Base-by-base conservation (phyloP, 2,113 vertebrate genomes). In the Speoplatyrhinus poulsoni region DNA sequence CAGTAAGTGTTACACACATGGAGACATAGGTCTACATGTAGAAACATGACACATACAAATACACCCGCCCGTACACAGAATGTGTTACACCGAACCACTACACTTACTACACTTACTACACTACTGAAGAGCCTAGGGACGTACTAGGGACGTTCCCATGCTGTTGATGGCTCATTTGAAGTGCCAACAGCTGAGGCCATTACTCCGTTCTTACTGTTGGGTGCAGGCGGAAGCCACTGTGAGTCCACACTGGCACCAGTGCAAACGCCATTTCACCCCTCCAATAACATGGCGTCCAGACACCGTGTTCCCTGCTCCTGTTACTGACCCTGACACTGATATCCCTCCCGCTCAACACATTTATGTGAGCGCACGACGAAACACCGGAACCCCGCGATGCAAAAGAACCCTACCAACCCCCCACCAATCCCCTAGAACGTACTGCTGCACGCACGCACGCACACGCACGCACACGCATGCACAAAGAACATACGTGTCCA, bases 151-250 rank as follows among this genome's bases (percentile, higher is more conserved):
- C 26, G 26, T 26, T 26, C 26, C 26, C 26, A 89, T 85, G 84
- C 79, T 85, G 89, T 88, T 87, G 85, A 89, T 85, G 82, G 87
- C 90, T 91, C 83, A 86, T 91, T 90, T 86, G 84, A 85, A 86
- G 89, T 81, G 85, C 80, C 89, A 87, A 88, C 90, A 90, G 90
- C 88, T 91, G 90, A 88, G 69, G 67, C 78, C 67, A 79, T 74
- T 82, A 70, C 46, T 47, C 76, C 75, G 67, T 62, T 81, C 81
- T 82, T 82, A 48, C 73, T 64, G 67, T 73, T 76, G 72, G 80
- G 80, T 78, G 69, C 76, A 81, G 81, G 86, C 82, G 54, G 82
- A 82, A 84, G 80, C 83, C 80, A 49, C 68, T 77, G 79, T 84
- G 87, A 90, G 86, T 85, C 88, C 84, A 87, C 82, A 73, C 82